These are phyloP conservation scores for Axea sp. DNA, from an alignment of 2,888 invertebrate species.

Conservation along the genomic window DNA sequence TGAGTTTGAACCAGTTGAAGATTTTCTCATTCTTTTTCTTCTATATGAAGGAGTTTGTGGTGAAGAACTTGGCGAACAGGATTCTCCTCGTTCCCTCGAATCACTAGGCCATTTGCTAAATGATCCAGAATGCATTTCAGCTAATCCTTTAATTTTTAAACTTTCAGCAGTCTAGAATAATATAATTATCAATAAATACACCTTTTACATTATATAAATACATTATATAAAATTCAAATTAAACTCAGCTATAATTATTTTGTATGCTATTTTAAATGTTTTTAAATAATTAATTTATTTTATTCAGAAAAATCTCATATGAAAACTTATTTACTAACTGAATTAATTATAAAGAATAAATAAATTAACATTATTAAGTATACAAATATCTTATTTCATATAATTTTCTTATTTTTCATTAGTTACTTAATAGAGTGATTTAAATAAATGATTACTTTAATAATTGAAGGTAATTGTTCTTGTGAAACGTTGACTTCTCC, in stretches of 20 bases:
- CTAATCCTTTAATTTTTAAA: slow-evolving; percentile 92
- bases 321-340: too few species aligned
- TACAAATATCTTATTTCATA: too few species aligned
- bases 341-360: too few species aligned
- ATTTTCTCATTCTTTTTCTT: slow-evolving; percentile 84
- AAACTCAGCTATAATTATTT: too few species aligned
- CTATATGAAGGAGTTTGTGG: slow-evolving; percentile 83
- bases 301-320: too few species aligned
- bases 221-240: too few species aligned
- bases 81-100: slow-evolving; percentile 73
- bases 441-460: slow-evolving; percentile 79
- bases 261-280: too few species aligned
- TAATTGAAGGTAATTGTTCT: slow-evolving; percentile 84
- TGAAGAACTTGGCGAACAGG: slow-evolving; percentile 76
- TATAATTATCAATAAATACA: slow-evolving; percentile 69
- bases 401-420: too few species aligned
- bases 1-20: slow-evolving; percentile 82
- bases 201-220: too few species aligned
- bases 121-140: slow-evolving; percentile 90
- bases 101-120: slow-evolving; percentile 85
- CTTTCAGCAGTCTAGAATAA: slow-evolving; percentile 89
- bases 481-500: slow-evolving; percentile 92
- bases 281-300: too few species aligned
- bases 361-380: too few species aligned
- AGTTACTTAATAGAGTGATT: too few species aligned